Evolutionary conservation across 2,888 invertebrate species (phyloP), one percentile per base, ranked within the genome.

Genomic region (Drosophila niveifrons): DNA sequence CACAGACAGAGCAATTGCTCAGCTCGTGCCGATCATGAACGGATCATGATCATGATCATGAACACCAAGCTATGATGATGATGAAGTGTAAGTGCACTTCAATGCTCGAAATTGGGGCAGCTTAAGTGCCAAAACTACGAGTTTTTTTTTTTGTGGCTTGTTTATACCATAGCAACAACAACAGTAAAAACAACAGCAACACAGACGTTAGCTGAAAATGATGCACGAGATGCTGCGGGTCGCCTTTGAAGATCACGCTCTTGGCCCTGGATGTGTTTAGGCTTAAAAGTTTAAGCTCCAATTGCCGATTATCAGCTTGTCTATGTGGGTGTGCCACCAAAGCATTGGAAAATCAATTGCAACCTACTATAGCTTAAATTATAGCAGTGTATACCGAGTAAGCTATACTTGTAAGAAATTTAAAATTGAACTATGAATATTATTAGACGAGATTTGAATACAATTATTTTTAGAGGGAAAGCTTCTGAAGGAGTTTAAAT

Each of bases 51-150:
- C 39, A 47, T 48, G 28, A 55, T 66, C 41, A 66, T 70, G 41
- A 41, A 53, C 43, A 46, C 58, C 23, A 52, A 56, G 48, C 57
- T 55, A 44, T 53, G 46, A 66, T 51, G 50, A 66, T 72, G 64
- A 76, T 75, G 69, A 66, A 66, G 74, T 74, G 62, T 78, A 67
- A 81, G 82, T 82, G 87, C 88, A 88, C 89, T 85, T 85, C 83
- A 89, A 47, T 73, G 58, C 58, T 78, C 43, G 56, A 80, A 89
- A 88, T 86, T 86, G 88, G 85, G 85, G 70, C 85, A 89, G 57
- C 73, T 80, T 85, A 80, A 85, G 85, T 85, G 81, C 83, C 83
- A 82, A 81, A 77, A 64, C 34, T 75, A 70, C 69, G 56, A 76
- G 66, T 36, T 23, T 23, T 23, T 23, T 23, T 23, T 18, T 18